Base-by-base conservation (phyloP, 2,888 invertebrate species). In the Drosophila antonietae region DNA sequence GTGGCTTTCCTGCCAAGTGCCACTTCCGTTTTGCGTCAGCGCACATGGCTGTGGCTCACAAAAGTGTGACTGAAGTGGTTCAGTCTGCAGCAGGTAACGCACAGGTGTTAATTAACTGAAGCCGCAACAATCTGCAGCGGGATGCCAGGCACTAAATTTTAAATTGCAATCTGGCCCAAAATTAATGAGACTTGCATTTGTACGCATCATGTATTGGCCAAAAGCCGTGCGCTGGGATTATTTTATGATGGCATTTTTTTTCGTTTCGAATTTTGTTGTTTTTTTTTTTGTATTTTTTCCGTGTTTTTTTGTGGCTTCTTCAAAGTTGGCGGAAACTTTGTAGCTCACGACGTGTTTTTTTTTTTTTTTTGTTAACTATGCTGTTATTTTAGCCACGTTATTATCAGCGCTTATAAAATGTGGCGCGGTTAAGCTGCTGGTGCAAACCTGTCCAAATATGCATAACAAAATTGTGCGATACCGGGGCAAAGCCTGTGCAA, bases 11-110 rank as follows among this genome's bases (percentile, higher is more conserved):
- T 65, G 60, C 66, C 88, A 89, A 86, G 85, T 86, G 85, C 71
- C 86, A 86, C 89, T 86, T 86, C 80, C 86, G 85, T 78, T 82
- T 78, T 86, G 85, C 85, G 84, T 88, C 84, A 84, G 79, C 79
- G 84, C 73, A 83, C 88, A 89, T 85, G 70, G 60, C 69, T 71
- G 73, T 70, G 76, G 71, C 61, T 66, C 81, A 80, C 88, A 85
- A 88, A 82, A 85, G 86, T 85, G 90, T 83, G 86, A 83, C 88
- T 74, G 74, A 77, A 74, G 82, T 79, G 81, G 58, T 44, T 67
- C 37, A 41, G n/a, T 31, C 35, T 20, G 35, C 47, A 35, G 41
- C 56, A 10, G 4, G 44, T 20, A 20, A 39, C 58, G 61, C 51
- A 64, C 70, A 85, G 86, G 86, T 89, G 86, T 86, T 86, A 86